A percentile compares a stretch with the other conserved stretches of the same genome.
These are phyloP conservation scores for Baccha elongata DNA, from an alignment of 2,888 invertebrate species.

Conservation along the genomic window DNA sequence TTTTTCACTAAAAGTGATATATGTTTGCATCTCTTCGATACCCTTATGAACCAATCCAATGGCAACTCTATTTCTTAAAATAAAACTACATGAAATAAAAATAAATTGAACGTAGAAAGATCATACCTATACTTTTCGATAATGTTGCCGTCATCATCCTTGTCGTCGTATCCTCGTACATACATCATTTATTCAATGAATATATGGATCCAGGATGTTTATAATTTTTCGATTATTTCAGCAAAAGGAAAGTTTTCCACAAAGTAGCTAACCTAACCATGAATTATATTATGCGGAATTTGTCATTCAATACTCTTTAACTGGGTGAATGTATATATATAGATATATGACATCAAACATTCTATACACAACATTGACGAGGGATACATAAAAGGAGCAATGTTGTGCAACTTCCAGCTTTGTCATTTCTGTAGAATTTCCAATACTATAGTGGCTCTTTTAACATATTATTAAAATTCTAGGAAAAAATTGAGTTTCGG, in stretches of 20 bases:
- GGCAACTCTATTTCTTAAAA: not conserved
- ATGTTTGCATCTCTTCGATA: no score
- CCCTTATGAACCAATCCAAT: no score
- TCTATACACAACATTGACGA: not conserved
- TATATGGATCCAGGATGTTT: slow-evolving; percentile 48
- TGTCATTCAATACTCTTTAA: slow-evolving; percentile 34
- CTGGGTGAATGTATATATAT: not conserved
- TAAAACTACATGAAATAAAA: slow-evolving; percentile 11
- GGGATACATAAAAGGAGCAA: no score
- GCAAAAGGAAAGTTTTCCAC: slow-evolving; percentile 40
- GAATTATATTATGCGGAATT: slow-evolving; percentile 38
- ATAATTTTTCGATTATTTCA: slow-evolving; percentile 67
- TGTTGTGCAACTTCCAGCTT: not conserved
- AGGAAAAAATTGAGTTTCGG: no score
- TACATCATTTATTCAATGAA: slow-evolving; percentile 42
- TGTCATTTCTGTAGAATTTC: not conserved
- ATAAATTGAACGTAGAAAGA: slow-evolving; percentile 13
- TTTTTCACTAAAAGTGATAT: no score
- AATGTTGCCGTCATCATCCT: slow-evolving; percentile 17
- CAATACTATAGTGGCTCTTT: not conserved
- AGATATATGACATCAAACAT: not conserved
- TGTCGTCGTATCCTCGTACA: slow-evolving; percentile 11
- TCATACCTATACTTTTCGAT: slow-evolving; percentile 14
- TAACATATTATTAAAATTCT: not conserved
- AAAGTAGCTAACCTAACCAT: slow-evolving; percentile 56